Base-by-base conservation (phyloP, 2,113 vertebrate species). In the Lota lota region DNA sequence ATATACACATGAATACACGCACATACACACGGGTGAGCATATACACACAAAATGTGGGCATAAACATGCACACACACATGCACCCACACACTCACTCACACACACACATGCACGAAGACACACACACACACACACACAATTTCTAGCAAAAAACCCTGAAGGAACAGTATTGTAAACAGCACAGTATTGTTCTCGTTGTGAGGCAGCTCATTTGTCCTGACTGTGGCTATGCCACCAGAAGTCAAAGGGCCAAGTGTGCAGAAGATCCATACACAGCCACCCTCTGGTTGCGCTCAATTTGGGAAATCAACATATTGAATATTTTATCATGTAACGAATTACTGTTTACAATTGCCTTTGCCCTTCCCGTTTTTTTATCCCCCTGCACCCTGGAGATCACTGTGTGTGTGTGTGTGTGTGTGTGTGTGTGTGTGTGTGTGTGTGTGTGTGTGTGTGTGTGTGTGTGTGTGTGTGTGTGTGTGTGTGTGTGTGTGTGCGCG, bases 241-340 rank as follows among this genome's bases (percentile, higher is more conserved):
- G 22, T 68, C 67, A 62, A 18, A 66, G 24, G 60, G 56, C 28
- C 63, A 74, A 64, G 54, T 65, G 53, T 66, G 64, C 19, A 0
- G 10, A 60, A 58, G 66, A 59, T 67, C 19, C 18, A 67, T 22
- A 66, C 70, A 50, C 22, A 15, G 63, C 54, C 17, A 53, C 40
- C 36, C 68, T 56, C 28, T 75, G 20, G 66, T 51, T 74, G 63
- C 53, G 64, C 66, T 19, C 54, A 66, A 68, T 22, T 57, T 59
- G 57, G 54, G 22, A 61, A 69, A 65, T 59, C 70, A 74, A 81
- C 73, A 66, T 79, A 74, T 73, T 85, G 78, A 86, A 79, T 87
- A 80, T 80, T 85, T 84, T 53, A 85, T 77, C 58, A 83, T 64
- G 40, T 66, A 78, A 81, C 64, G 66, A 58, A 65, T 58, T 70